Evolutionary conservation across 1,140 invertebrate species (phyloP).

Genomic region (Frieseomelitta varia): DNA sequence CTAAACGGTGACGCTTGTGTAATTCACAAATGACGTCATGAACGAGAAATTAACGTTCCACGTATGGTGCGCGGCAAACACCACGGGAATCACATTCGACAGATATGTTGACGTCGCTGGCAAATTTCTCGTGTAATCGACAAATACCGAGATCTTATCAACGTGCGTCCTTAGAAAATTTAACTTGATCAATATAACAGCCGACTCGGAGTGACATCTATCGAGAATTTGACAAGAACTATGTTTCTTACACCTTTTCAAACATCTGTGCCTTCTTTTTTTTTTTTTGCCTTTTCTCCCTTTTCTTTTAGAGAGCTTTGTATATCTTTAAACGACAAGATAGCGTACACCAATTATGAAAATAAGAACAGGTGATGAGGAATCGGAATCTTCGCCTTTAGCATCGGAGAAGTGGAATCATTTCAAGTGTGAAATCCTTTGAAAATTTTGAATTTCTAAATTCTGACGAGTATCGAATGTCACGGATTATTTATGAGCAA

Average conservation of each 20-base stretch:
- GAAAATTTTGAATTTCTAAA: background rate
- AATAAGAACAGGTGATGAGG: background rate
- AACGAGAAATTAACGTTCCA: constrained; percentile 53
- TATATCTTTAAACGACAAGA: background rate
- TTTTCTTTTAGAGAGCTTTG: too few relatives aligned
- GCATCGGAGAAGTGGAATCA: background rate
- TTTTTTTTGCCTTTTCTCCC: background rate
- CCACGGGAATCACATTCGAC: constrained; percentile 14
- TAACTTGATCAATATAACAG: constrained; percentile 71
- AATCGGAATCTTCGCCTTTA: background rate
- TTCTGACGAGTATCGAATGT: background rate
- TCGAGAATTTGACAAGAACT: constrained; percentile 51
- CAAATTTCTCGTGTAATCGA: constrained; percentile 49
- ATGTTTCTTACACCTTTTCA: background rate
- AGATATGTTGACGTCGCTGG: constrained; percentile 37
- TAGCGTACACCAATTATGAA: background rate
- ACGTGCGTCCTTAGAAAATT: constrained; percentile 65
- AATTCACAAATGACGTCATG: constrained; percentile 71
- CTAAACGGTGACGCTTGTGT: constrained; percentile 70
- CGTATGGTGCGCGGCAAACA: constrained; percentile 4
- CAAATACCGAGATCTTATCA: constrained; percentile 67
- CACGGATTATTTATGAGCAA: background rate
- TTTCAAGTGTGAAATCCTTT: background rate
- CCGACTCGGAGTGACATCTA: constrained; percentile 49
- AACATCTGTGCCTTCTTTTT: background rate